phyloP scores from a whole-genome alignment of 2,888 invertebrate genomes.

The Ryuthela nishihirai region DNA sequence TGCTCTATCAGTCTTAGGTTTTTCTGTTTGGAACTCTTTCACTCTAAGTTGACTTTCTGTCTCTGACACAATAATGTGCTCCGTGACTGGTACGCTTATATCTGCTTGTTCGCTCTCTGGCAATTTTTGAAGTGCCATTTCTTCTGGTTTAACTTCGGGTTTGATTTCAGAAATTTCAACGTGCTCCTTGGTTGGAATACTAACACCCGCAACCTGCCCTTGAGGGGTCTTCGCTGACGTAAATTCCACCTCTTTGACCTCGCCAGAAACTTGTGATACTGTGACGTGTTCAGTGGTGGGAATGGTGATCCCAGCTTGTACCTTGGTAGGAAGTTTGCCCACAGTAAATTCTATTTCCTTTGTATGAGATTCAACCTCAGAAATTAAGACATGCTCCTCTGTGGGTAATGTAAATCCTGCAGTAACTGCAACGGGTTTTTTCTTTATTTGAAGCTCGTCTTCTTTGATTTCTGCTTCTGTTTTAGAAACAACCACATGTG shows the following conservation, averaged over 20 bases:
- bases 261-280: slow-evolving; percentile 18
- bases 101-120: slow-evolving; percentile 19
- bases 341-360: slow-evolving; percentile 59
- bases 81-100: slow-evolving; percentile 21
- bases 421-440: slow-evolving; percentile 13
- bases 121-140: slow-evolving; percentile 10
- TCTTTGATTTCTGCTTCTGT: neutral
- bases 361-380: slow-evolving; percentile 54
- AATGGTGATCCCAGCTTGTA: slow-evolving; percentile 25
- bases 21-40: slow-evolving; percentile 27
- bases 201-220: slow-evolving; percentile 16
- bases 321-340: slow-evolving; percentile 14
- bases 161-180: slow-evolving; percentile 66
- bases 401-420: slow-evolving; percentile 33
- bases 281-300: slow-evolving; percentile 34
- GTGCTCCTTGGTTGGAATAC: slow-evolving; percentile 31
- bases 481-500: slow-evolving; percentile 6
- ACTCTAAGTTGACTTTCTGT: slow-evolving; percentile 29
- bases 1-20: slow-evolving; percentile 41
- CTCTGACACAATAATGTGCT: slow-evolving; percentile 31
- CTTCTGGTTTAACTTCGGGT: slow-evolving; percentile 21
- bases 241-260: slow-evolving; percentile 14
- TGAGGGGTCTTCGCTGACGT: slow-evolving; percentile 6
- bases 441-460: neutral
- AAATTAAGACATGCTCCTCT: slow-evolving; percentile 39